Base-by-base conservation (phyloP, 2,113 vertebrate genomes). In the Scophthalmus maximus region DNA sequence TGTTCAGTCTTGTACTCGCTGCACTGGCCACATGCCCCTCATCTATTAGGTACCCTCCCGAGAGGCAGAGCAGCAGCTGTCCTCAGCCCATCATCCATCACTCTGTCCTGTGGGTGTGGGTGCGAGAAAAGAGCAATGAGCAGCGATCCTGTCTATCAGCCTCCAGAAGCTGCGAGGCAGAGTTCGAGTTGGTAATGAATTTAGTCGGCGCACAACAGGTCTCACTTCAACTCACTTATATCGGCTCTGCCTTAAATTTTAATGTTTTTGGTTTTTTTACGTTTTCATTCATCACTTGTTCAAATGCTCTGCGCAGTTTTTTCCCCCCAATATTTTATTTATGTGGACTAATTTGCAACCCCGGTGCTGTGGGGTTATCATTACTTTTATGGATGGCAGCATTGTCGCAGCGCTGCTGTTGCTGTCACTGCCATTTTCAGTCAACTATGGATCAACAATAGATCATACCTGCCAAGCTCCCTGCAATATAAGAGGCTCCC, bases 31-130 rank as follows among this genome's bases (percentile, higher is more conserved):
- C 69, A 82, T 84, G 74, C 71, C 74, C 76, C 68, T 32, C 18
- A 69, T 85, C 68, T 79, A 81, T 82, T 76, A 70, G 76, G 67
- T 66, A 52, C 73, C 67, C 73, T 72, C 82, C 82, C 76, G 68
- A 66, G 82, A 78, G 73, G 73, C 55, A 80, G 70, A 73, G 81
- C 76, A 61, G 74, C 80, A 85, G 71, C 68, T 76, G 77, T 82
- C 81, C 76, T 73, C 78, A 47, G 69, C 73, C 78, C 78, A 78
- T 80, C 85, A 72, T 89, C 76, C 83, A 86, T 89, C 85, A 84
- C 73, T 49, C 1, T 78, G 79, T 82, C 81, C 70, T 72, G 64
- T 69, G 73, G 69, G 62, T 84, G 78, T 75, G 60, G 79, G 60
- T 25, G 1, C 26, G 42, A 68, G 76, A 53, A 78, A 80, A 73